These are phyloP conservation scores for Diarsia dahlii DNA, from an alignment of 2,888 invertebrate genomes.

Conservation along the genomic window DNA sequence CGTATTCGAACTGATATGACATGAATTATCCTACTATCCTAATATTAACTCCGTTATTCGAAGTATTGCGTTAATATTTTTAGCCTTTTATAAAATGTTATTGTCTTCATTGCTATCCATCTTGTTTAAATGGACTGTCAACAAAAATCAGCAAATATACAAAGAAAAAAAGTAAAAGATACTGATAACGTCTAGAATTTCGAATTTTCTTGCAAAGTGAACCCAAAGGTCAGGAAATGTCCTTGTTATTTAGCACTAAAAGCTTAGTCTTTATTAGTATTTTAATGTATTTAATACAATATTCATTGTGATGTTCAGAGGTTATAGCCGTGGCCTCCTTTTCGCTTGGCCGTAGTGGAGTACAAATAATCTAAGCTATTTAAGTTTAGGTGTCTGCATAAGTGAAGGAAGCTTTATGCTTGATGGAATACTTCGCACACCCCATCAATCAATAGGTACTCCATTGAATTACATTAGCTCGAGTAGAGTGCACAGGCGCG, in stretches of 20 bases:
- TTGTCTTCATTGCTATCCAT: background rate
- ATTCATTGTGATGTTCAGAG: too few relatives aligned
- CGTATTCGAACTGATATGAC: background rate
- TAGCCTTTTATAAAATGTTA: background rate
- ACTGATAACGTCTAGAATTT: background rate
- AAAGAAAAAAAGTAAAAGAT: background rate
- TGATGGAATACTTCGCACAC: background rate
- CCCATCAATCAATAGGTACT: constrained; percentile 17
- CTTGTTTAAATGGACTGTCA: background rate
- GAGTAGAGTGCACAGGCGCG: background rate
- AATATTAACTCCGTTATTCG: background rate
- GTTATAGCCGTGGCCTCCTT: too few relatives aligned
- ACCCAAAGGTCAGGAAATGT: background rate
- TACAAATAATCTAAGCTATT: constrained; percentile 4
- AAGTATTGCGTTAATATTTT: constrained; percentile 7
- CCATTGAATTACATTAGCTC: background rate
- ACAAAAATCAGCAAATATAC: background rate
- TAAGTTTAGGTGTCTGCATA: constrained; percentile 1
- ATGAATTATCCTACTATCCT: background rate
- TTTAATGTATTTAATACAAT: too few relatives aligned
- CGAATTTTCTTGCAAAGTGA: background rate
- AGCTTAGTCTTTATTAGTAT: too few relatives aligned
- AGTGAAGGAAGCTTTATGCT: background rate
- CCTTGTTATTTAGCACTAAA: background rate
- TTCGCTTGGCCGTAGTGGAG: too few relatives aligned